Conservation (phyloP, 2,888 invertebrate genomes). For the Choreutis nemorana region DNA sequence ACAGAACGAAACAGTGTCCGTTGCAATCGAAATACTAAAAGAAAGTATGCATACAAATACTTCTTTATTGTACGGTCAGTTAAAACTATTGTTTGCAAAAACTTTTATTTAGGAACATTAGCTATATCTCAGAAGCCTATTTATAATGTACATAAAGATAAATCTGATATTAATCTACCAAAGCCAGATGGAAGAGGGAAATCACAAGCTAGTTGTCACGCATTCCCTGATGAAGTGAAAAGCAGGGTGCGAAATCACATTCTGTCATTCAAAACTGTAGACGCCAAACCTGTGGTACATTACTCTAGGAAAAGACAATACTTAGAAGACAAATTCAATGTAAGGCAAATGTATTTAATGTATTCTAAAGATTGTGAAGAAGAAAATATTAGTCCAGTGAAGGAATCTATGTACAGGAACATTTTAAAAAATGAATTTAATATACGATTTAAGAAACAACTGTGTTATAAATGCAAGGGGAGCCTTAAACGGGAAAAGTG, state of each 20-base stretch:
- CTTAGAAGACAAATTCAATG: slow-evolving; percentile 31
- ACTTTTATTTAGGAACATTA: slow-evolving; percentile 52
- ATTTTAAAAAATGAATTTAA: slow-evolving; percentile 51
- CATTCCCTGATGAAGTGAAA: slow-evolving; percentile 36
- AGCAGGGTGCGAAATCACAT: slow-evolving; percentile 46
- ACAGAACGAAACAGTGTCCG: slow-evolving; percentile 43
- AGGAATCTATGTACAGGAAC: slow-evolving; percentile 57
- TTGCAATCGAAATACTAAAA: slow-evolving; percentile 20
- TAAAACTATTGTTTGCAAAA: slow-evolving; percentile 45
- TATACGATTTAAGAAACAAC: slow-evolving; percentile 37
- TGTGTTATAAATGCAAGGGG: slow-evolving; percentile 46
- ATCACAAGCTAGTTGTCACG: slow-evolving; percentile 38
- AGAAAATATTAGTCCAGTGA: slow-evolving; percentile 30
- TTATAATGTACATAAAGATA: slow-evolving; percentile 51
- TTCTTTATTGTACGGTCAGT: slow-evolving; percentile 42
- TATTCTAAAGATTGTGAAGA: slow-evolving; percentile 35
- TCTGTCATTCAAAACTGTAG: slow-evolving; percentile 33
- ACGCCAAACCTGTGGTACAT: slow-evolving; percentile 37
- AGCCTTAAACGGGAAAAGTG: slow-evolving; percentile 37
- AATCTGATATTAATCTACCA: slow-evolving; percentile 49
- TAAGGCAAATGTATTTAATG: slow-evolving; percentile 49
- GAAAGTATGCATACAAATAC: slow-evolving; percentile 46
- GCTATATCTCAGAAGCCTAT: slow-evolving; percentile 56
- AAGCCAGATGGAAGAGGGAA: slow-evolving; percentile 51
- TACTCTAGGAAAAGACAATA: slow-evolving; percentile 46